These are phyloP conservation scores for Calonectris borealis DNA, from an alignment of 2,113 vertebrate genomes.

Conservation along the genomic window DNA sequence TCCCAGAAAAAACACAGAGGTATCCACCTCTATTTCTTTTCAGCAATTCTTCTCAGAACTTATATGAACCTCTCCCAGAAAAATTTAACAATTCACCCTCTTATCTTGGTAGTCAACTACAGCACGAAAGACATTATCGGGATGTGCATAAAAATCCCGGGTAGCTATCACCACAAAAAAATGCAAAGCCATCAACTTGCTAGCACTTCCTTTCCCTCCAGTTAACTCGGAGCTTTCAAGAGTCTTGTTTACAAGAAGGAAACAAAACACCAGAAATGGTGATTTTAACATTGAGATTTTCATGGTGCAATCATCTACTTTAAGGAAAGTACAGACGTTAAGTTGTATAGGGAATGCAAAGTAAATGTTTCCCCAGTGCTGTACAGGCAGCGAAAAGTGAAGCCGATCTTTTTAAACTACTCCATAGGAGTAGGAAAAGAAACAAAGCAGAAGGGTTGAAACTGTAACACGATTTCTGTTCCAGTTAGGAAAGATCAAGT, in stretches of 20 bases:
- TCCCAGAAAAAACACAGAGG: background rate
- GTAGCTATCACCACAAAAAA: background rate
- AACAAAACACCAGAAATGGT: background rate
- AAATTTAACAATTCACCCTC: background rate
- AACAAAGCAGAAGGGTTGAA: background rate
- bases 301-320: background rate
- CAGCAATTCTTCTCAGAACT: background rate
- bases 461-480: background rate
- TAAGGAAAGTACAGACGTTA: background rate
- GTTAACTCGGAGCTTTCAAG: background rate
- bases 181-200: background rate
- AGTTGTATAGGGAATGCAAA: background rate
- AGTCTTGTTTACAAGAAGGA: background rate
- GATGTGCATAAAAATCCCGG: background rate
- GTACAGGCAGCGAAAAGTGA: background rate
- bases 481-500: background rate
- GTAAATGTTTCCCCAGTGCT: background rate
- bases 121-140: fast-evolving
- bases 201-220: background rate
- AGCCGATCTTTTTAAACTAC: background rate
- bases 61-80: fast-evolving
- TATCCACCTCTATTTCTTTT: background rate
- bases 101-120: background rate
- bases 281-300: background rate
- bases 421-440: background rate